Percentiles rank a stretch among this genome's conserved stretches.
Conservation (phyloP, 2,113 vertebrate genomes). For the Sturnira hondurensis region DNA sequence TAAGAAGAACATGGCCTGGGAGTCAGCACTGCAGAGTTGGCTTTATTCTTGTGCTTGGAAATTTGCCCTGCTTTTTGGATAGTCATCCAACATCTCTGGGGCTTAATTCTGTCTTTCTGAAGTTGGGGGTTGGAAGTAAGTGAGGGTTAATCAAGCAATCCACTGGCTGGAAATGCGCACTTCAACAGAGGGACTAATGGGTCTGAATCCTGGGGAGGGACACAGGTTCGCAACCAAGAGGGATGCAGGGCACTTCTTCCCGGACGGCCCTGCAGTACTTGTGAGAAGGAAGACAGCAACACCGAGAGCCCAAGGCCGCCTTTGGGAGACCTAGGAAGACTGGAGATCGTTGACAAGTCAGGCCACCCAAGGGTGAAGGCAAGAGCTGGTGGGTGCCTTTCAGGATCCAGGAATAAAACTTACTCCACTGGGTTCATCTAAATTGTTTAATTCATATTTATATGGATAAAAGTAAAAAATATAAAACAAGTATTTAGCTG, state of each 20-base stretch:
- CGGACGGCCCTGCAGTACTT: not conserved
- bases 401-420: not conserved
- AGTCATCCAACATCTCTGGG: not conserved
- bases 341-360: not conserved
- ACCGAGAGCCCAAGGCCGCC: not conserved
- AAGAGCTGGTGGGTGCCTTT: not conserved
- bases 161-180: not conserved
- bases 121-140: not conserved
- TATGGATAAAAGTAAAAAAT: not conserved
- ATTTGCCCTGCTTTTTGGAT: not conserved
- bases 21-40: not conserved
- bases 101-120: not conserved
- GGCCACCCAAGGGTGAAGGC: not conserved
- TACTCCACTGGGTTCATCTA: not conserved
- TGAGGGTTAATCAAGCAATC: not conserved
- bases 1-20: not conserved
- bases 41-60: not conserved
- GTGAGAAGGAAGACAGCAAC: not conserved
- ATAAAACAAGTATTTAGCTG: not conserved
- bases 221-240: not conserved
- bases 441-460: not conserved
- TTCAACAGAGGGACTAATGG: not conserved
- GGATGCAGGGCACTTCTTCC: not conserved
- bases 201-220: not conserved
- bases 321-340: not conserved